Evolutionary conservation across 2,113 vertebrate species (phyloP).

Genomic region (Ophthalmotilapia sp.): DNA sequence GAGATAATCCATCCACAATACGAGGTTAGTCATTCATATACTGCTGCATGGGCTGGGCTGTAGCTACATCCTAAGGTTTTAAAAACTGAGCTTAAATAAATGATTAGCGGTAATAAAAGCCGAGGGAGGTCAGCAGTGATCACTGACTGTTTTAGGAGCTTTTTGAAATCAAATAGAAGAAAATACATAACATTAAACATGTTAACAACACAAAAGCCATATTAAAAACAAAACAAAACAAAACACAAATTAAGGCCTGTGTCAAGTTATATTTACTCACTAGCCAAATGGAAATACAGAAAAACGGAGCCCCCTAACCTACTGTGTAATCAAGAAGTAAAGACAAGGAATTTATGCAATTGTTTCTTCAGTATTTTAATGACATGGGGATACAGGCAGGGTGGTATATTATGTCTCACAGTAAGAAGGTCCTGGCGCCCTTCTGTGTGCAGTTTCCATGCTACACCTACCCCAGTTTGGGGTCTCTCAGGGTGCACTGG

Average conservation of each 20-base stretch:
- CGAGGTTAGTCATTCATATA: too few relatives aligned
- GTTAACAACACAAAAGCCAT: too few relatives aligned
- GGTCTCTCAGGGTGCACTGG: not conserved
- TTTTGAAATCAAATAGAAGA: too few relatives aligned
- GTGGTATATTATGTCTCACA: not conserved
- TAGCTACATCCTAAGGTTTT: too few relatives aligned
- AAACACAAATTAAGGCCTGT: not conserved
- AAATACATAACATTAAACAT: too few relatives aligned
- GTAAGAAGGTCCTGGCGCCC: not conserved
- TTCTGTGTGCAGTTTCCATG: not conserved
- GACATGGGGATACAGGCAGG: not conserved
- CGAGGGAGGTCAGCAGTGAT: too few relatives aligned
- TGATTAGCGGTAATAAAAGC: too few relatives aligned
- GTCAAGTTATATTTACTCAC: not conserved
- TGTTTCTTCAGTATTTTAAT: not conserved
- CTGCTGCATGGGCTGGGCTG: too few relatives aligned
- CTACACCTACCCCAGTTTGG: not conserved
- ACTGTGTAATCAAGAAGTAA: not conserved
- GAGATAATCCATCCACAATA: too few relatives aligned
- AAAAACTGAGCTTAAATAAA: too few relatives aligned
- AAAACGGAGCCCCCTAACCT: not conserved
- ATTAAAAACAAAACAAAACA: not conserved
- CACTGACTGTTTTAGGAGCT: too few relatives aligned
- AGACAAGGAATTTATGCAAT: not conserved
- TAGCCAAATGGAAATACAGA: not conserved